Evolutionary conservation across 2,888 invertebrate species (phyloP), one percentile per base, ranked within the genome.

Genomic region (Pristionchus fissidentatus): DNA sequence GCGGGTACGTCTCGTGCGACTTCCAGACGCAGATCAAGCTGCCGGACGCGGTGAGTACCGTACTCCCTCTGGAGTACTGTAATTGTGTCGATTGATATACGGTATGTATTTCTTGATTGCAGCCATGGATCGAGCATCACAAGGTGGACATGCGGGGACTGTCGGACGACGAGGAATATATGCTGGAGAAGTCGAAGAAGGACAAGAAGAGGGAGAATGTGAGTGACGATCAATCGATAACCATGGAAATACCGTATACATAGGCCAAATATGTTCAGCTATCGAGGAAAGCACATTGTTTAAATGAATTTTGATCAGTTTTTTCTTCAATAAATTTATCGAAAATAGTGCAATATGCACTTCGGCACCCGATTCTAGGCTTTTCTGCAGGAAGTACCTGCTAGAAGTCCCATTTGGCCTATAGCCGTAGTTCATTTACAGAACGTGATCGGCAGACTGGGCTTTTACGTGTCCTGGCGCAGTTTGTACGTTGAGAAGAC

Each of bases 51-150:
- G 78, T 78, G 13, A 29, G 52, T 77, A 10, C n/a, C 62, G 29
- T 35, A 15, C n/a, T 32, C 29, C 29, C 10, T 29, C 29, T 15
- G 15, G 62, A 29, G 5, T 66, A 13, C 2, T 35, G n/a, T n/a
- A n/a, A 8, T 35, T 38, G 19, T 43, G 29, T 52, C 35, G 49
- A 38, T 55, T 13, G 32, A 78, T 55, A 32, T 15, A n/a, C 60
- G 29, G 8, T 15, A 19, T 2, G 19, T 32, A 13, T 0, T 49
- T 32, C 0, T 77, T n/a, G 10, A 41, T 15, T 80, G 55, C 32
- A 80, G 80, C 80, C 80, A 7, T 80, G 80, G 80, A n/a, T 19
- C 3, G 80, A 80, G 10, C 13, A 80, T n/a, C 43, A 80, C 26
- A 38, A 7, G 13, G 49, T 80, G 10, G 80, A 80, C 26, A 38